Conservation (phyloP, 2,113 vertebrate species). For the Zapus hudsonius region DNA sequence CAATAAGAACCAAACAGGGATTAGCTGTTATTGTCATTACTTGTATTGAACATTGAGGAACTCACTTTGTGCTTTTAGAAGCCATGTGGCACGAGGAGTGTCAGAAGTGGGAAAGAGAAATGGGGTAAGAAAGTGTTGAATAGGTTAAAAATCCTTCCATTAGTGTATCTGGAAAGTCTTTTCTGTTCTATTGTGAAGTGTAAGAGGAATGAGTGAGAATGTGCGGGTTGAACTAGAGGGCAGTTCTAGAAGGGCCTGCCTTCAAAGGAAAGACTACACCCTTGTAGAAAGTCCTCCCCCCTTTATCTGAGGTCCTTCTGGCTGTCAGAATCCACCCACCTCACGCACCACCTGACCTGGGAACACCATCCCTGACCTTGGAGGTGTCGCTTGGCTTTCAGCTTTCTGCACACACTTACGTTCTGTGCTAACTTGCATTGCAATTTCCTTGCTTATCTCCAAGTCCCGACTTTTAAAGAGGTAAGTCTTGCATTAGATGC, state of each 20-base stretch:
- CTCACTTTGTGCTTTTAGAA: background rate
- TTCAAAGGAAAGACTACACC: background rate
- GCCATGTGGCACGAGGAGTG: background rate
- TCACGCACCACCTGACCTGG: too few relatives aligned
- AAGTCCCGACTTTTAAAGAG: background rate
- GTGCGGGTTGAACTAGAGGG: background rate
- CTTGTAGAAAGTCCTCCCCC: background rate
- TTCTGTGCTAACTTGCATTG: background rate
- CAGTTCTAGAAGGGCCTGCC: background rate
- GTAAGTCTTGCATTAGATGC: background rate
- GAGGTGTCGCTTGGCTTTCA: background rate
- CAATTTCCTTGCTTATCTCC: background rate
- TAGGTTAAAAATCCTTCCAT: background rate
- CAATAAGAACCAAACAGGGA: background rate
- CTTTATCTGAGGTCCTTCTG: background rate
- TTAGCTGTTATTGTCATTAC: background rate
- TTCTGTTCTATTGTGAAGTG: background rate
- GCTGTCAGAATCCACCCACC: background rate
- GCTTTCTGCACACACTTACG: background rate
- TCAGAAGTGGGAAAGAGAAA: background rate
- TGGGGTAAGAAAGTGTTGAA: background rate
- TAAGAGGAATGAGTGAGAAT: background rate
- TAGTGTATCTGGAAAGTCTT: background rate
- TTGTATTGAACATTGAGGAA: background rate
- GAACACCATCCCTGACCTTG: background rate